phyloP scores from a whole-genome alignment of 1,140 invertebrate species.

The Heliconius melpomene region DNA sequence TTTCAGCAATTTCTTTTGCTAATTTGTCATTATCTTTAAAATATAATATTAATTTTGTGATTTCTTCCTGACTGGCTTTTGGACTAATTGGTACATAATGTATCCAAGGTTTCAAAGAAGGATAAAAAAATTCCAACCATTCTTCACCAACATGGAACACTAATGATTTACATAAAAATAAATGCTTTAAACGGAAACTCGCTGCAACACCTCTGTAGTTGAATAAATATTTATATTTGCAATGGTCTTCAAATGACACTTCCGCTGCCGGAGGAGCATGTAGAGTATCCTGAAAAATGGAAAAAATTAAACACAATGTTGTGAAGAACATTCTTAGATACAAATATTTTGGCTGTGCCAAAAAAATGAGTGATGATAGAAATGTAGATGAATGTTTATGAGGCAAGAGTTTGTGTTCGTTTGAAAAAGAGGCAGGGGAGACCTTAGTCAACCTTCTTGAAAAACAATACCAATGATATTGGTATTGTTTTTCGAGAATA shows the following conservation, averaged over 20 bases:
- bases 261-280: constrained; percentile 90
- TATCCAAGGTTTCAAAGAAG: constrained; percentile 95
- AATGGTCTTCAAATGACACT: constrained; percentile 95
- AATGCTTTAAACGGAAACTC: constrained; percentile 97
- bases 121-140: constrained; percentile 98
- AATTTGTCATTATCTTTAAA: constrained; percentile 89
- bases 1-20: constrained; percentile 90
- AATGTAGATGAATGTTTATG: too few relatives aligned
- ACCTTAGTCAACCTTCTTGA: too few relatives aligned
- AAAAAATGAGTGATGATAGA: too few relatives aligned
- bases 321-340: too few relatives aligned
- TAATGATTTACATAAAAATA: constrained; percentile 96
- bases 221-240: constrained; percentile 96
- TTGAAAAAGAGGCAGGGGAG: too few relatives aligned
- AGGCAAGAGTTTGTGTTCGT: too few relatives aligned
- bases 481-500: too few relatives aligned
- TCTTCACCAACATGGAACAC: constrained; percentile 97
- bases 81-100: constrained; percentile 96
- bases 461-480: too few relatives aligned
- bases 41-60: constrained; percentile 89
- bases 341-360: too few relatives aligned
- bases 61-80: constrained; percentile 84
- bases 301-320: neutral
- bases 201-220: constrained; percentile 98
- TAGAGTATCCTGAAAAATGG: constrained; percentile 88